Conservation (phyloP, 1,140 invertebrate species). For the Anthonomus grandis region DNA sequence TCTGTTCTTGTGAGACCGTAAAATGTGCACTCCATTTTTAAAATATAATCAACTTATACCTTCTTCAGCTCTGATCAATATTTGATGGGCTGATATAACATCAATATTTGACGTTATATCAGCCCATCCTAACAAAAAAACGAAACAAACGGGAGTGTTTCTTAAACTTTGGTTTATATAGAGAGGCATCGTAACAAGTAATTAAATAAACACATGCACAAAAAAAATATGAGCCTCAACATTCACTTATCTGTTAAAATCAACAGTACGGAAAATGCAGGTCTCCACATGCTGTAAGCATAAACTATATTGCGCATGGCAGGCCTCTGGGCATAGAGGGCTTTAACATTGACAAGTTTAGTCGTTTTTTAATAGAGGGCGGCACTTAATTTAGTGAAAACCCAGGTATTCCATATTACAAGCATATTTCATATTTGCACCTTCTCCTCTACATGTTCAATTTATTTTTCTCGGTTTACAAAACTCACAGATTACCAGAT, state of each 20-base stretch:
- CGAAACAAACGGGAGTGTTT: no score
- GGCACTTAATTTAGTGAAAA: neutral
- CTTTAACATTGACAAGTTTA: neutral
- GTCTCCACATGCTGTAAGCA: no score
- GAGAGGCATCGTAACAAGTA: neutral
- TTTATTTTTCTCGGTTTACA: no score
- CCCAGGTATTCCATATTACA: neutral
- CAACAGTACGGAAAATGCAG: neutral
- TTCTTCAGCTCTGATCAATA: conserved; percentile 15
- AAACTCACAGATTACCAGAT: no score
- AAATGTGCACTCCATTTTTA: conserved; percentile 11
- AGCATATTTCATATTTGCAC: neutral
- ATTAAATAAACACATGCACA: neutral
- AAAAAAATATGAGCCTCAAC: neutral
- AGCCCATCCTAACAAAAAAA: no score
- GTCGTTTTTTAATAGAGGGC: neutral
- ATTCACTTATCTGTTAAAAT: no score
- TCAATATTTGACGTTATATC: no score
- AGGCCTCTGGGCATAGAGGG: neutral
- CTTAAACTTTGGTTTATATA: no score
- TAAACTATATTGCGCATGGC: no score
- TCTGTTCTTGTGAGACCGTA: conserved; percentile 8
- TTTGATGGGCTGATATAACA: no score
- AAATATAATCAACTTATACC: conserved; percentile 14
- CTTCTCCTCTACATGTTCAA: neutral